phyloP scores from a whole-genome alignment of 37 sponge, comb jelly and placozoan genomes.

The Lycopodina hypogea region DNA sequence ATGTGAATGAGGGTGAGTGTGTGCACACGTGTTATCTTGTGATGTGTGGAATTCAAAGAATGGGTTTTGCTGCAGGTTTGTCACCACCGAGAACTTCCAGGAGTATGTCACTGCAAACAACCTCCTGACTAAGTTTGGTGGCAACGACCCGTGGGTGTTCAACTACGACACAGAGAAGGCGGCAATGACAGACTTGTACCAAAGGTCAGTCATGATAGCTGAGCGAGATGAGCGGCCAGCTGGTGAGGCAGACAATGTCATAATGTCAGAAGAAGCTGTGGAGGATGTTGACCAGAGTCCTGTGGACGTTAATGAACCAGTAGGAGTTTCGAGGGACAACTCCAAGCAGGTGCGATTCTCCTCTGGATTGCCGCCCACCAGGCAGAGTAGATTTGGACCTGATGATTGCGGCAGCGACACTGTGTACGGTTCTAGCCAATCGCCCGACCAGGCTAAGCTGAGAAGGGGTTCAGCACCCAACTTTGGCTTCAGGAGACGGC shows the following conservation, averaged over 20 bases:
- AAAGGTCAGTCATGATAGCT: background rate
- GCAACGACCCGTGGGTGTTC: slow-evolving; percentile 66
- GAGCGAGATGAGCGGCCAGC: background rate
- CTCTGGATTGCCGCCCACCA: slow-evolving; percentile 41
- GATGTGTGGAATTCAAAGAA: too few relatives aligned
- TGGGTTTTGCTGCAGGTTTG: slow-evolving; percentile 58
- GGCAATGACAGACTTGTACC: background rate
- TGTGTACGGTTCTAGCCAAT: background rate
- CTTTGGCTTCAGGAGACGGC: slow-evolving; percentile 22
- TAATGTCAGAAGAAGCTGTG: background rate
- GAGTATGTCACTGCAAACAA: slow-evolving; percentile 64
- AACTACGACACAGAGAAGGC: slow-evolving; percentile 38
- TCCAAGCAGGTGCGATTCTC: slow-evolving; percentile 55
- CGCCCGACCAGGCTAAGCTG: background rate
- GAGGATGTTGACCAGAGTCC: slow-evolving; percentile 12
- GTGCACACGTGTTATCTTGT: too few relatives aligned
- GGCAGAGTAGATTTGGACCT: slow-evolving; percentile 54
- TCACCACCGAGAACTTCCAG: slow-evolving; percentile 40
- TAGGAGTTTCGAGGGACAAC: background rate
- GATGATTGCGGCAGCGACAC: slow-evolving; percentile 31
- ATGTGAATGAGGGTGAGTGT: too few relatives aligned
- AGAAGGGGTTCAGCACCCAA: slow-evolving; percentile 13
- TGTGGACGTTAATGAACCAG: background rate
- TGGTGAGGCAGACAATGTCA: background rate
- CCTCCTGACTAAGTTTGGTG: slow-evolving; percentile 68